Percentiles rank a stretch among this genome's conserved stretches.
Conservation (phyloP, 2,113 vertebrate species). For the Syrmaticus mikado region DNA sequence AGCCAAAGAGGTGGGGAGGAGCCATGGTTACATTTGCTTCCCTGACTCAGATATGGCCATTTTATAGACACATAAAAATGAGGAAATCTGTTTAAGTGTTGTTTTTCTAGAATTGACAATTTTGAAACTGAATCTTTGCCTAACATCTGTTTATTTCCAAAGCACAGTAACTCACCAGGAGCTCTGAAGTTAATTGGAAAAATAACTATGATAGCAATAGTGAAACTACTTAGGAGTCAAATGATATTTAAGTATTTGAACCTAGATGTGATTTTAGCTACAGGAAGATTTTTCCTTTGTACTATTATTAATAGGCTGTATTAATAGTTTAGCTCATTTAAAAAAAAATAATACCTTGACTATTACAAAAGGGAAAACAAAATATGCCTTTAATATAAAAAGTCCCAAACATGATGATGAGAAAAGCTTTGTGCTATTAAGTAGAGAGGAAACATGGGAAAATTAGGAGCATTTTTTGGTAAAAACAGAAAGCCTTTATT, state of each 20-base stretch:
- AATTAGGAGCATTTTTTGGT: slow-evolving; percentile 24
- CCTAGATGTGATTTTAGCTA: background rate
- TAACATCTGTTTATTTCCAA: background rate
- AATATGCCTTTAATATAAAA: background rate
- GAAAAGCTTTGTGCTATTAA: background rate
- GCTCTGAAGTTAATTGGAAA: background rate
- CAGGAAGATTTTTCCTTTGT: background rate
- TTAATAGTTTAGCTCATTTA: background rate
- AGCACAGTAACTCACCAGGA: background rate
- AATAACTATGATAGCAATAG: background rate
- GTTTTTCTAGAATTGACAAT: background rate
- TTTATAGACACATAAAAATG: background rate
- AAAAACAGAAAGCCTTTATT: background rate
- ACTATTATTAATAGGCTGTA: background rate
- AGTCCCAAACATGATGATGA: background rate
- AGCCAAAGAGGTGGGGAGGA: background rate
- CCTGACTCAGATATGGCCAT: background rate
- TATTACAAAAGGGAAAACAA: slow-evolving; percentile 7
- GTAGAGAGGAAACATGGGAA: background rate
- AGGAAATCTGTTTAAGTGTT: background rate
- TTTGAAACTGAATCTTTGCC: background rate
- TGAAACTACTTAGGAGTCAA: background rate
- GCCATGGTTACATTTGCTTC: background rate
- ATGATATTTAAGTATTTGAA: background rate
- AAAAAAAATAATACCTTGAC: background rate